phyloP scores from a whole-genome alignment of 2,888 invertebrate species.

The Nezara viridula region DNA sequence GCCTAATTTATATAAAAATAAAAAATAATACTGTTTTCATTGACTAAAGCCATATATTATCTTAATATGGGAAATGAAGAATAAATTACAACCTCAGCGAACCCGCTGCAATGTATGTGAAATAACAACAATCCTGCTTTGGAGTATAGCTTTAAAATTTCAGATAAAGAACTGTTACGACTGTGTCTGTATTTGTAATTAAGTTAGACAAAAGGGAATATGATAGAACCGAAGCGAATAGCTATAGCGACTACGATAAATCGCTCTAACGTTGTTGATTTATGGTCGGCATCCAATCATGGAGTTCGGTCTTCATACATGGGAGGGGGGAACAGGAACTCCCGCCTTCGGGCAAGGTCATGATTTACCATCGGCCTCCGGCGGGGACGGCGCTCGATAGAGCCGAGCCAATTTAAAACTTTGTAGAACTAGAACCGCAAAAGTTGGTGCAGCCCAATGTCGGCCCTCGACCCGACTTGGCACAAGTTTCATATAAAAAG shows the following conservation, averaged over 20 bases:
- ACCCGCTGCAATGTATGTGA: too few species aligned
- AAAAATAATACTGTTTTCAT: too few species aligned
- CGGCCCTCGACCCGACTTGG: not conserved
- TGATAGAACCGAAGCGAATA: not conserved
- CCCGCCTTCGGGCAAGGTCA: not conserved
- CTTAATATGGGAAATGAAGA: too few species aligned
- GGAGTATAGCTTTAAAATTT: too few species aligned
- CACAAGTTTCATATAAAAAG: not conserved
- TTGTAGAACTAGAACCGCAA: not conserved
- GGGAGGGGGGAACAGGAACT: not conserved
- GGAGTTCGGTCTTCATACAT: not conserved
- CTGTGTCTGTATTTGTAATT: too few species aligned
- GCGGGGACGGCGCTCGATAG: not conserved
- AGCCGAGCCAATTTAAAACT: not conserved
- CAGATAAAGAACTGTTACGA: too few species aligned
- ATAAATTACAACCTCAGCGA: too few species aligned
- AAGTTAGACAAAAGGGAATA: not conserved
- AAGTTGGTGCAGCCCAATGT: not conserved
- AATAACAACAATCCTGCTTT: too few species aligned
- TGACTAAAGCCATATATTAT: too few species aligned
- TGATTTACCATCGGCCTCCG: not conserved
- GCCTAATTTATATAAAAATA: too few species aligned
- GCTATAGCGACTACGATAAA: not conserved
- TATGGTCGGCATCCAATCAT: not conserved
- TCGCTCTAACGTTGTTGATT: not conserved